Evolutionary conservation across 1,140 invertebrate genomes (phyloP), one percentile per base, ranked within the genome.

Genomic region (Euura lappo): DNA sequence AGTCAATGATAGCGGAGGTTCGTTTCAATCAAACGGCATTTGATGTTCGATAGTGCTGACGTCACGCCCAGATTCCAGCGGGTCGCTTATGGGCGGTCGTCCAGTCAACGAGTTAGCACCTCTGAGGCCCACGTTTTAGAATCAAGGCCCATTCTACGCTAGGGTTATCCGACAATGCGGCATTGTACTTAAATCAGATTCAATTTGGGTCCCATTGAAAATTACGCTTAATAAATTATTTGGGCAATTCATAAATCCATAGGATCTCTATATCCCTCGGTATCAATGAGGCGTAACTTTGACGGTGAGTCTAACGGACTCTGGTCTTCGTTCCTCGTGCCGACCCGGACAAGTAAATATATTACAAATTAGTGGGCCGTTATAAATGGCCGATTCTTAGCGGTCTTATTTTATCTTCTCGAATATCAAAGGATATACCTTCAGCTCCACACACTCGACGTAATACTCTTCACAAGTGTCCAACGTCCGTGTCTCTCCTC

Each of bases 181-280:
- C 80, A 86, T 87, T 87, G 85, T 88, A 83, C 83, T 88, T 88
- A 87, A 87, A 88, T 88, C 87, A 87, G 85, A 87, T 87, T 88
- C 86, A 88, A 88, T 88, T 88, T 88, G 84, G 84, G 78, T 71
- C 85, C 83, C 84, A 86, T 88, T 87, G 84, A 87, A 87, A 87
- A 88, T 87, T 87, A 87, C 82, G 83, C 82, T 87, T 86, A 87
- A 88, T 88, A 88, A 85, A 88, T 87, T 87, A 86, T 88, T 86
- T 86, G 79, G 85, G 82, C 83, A 86, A 88, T 88, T 88, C 85
- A 88, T 88, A 87, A 88, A 88, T 87, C 83, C 80, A 43, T 45
- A n/a, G 65, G 11, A 8, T 44, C 60, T 10, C 28, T 28, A 28
- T 28, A 28, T 10, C 69, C 73, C 76, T 72, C 69, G 72, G 71